Conservation (phyloP, 2,888 invertebrate species). For the Lymantria dispar region DNA sequence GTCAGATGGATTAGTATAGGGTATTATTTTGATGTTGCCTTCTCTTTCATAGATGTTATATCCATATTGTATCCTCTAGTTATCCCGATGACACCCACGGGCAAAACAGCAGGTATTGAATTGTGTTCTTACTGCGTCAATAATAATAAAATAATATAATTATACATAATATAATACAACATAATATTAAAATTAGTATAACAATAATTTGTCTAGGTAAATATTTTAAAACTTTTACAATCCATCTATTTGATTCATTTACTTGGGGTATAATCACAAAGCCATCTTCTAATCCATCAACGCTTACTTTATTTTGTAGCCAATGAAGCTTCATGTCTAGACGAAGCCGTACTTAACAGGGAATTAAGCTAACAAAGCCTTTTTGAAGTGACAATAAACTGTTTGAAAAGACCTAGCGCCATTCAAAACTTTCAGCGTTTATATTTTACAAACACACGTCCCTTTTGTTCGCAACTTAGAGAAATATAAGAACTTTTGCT, state of each 20-base stretch:
- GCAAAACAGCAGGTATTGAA: no score
- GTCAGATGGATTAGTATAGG: no score
- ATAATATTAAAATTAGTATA: no score
- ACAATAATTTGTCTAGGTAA: no score
- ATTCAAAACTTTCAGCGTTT: constrained; percentile 14
- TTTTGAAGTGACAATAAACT: constrained; percentile 41
- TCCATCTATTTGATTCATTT: constrained; percentile 5
- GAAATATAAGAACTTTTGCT: constrained; percentile 2
- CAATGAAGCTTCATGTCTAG: constrained; percentile 53
- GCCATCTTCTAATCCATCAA: constrained; percentile 25
- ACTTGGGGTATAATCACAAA: constrained; percentile 20
- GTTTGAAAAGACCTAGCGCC: constrained; percentile 17
- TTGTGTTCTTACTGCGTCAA: no score
- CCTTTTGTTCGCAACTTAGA: constrained; percentile 2
- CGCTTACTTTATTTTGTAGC: constrained; percentile 31
- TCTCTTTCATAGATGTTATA: no score
- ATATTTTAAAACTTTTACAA: neutral
- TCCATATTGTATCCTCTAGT: no score
- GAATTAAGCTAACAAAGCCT: constrained; percentile 50
- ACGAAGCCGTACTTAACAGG: constrained; percentile 58
- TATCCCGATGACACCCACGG: no score
- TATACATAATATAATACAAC: no score
- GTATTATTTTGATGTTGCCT: no score
- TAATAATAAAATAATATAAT: no score
- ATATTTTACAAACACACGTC: constrained; percentile 12